These are phyloP conservation scores for Vipera latastei DNA, from an alignment of 2,797 vertebrate genomes.

Conservation along the genomic window DNA sequence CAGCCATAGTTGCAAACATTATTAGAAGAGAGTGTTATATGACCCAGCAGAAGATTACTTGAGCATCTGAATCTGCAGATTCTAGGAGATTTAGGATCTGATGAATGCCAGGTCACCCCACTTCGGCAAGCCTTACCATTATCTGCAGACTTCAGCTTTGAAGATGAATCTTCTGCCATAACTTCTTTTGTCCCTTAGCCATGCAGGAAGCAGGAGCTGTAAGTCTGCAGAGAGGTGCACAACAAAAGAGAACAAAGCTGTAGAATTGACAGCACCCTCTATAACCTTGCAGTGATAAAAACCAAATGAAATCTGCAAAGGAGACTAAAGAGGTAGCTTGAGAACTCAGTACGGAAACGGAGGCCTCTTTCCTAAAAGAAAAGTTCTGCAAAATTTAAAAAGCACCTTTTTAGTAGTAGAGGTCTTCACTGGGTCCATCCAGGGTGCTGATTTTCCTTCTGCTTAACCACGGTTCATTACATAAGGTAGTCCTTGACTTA, in stretches of 20 bases:
- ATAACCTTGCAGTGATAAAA: not conserved
- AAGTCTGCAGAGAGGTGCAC: not conserved
- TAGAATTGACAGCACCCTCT: not conserved
- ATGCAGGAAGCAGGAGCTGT: not conserved
- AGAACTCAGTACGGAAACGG: not conserved
- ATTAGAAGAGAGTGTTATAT: not conserved
- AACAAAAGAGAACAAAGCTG: not conserved
- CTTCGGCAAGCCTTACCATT: not conserved
- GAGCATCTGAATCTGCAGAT: not conserved
- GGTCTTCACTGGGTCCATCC: too few species aligned
- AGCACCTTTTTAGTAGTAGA: not conserved
- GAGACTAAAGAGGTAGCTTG: not conserved
- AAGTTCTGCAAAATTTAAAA: not conserved
- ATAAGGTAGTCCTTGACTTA: not conserved
- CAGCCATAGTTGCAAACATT: not conserved
- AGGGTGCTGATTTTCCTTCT: too few species aligned
- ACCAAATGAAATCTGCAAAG: not conserved
- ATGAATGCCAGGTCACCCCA: not conserved
- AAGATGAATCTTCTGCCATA: not conserved
- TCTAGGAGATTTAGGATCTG: not conserved
- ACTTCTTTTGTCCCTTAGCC: not conserved
- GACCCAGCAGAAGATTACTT: not conserved
- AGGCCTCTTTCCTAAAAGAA: not conserved
- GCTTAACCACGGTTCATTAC: not conserved
- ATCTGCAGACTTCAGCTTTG: not conserved